These are phyloP conservation scores for Erithacus rubecula DNA, from an alignment of 2,797 vertebrate genomes.

Conservation along the genomic window DNA sequence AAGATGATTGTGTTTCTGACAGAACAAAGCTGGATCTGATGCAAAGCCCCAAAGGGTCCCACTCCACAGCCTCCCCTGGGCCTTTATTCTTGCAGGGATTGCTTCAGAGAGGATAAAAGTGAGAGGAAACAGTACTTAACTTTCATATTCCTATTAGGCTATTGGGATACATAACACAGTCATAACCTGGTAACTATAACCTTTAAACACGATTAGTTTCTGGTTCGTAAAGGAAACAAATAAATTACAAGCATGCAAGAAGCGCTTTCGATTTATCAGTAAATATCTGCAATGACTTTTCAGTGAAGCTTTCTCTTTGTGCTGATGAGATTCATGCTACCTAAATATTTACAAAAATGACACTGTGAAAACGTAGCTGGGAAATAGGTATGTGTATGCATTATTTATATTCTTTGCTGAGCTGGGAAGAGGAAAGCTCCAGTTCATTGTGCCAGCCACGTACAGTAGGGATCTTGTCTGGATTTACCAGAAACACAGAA, in stretches of 20 bases:
- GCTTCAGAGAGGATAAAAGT: slow-evolving; percentile 51
- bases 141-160: slow-evolving; percentile 72
- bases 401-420: slow-evolving; percentile 77
- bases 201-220: slow-evolving; percentile 69
- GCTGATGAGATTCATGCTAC: slow-evolving; percentile 80
- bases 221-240: slow-evolving; percentile 68
- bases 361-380: slow-evolving; percentile 91
- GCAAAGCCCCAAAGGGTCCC: slow-evolving; percentile 53
- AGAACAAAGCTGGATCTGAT: slow-evolving; percentile 40
- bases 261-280: slow-evolving; percentile 72
- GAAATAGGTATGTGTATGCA: slow-evolving; percentile 82
- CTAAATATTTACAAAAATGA: slow-evolving; percentile 87
- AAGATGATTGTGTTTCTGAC: slow-evolving; percentile 59
- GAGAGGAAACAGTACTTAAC: slow-evolving; percentile 59
- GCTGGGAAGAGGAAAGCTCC: slow-evolving; percentile 66
- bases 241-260: slow-evolving; percentile 77
- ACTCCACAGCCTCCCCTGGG: slow-evolving; percentile 63
- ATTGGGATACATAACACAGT: slow-evolving; percentile 64
- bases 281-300: slow-evolving; percentile 73
- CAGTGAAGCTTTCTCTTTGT: slow-evolving; percentile 78
- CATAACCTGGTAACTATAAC: slow-evolving; percentile 69
- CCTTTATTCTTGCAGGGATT: slow-evolving; percentile 58
- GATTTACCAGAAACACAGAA: slow-evolving; percentile 65
- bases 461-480: slow-evolving; percentile 61
- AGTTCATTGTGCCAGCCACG: slow-evolving; percentile 68